Evolutionary conservation across 1,140 invertebrate species (phyloP).

Genomic region (Lamellibrachia luymesi): DNA sequence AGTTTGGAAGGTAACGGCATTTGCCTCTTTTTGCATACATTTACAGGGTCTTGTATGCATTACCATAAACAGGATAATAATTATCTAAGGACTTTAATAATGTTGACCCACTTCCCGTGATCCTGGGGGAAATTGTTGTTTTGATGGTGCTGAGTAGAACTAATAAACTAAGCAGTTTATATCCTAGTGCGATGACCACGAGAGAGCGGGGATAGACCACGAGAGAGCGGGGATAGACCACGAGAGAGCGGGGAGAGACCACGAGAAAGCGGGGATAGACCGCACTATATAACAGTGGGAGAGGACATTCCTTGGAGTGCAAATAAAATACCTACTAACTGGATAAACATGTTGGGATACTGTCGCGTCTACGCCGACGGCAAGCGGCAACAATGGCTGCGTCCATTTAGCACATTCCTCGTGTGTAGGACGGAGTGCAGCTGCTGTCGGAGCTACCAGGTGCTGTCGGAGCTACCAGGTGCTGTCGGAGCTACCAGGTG

Average conservation of each 20-base stretch:
- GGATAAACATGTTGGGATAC: background rate
- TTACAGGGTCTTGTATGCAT: too few species aligned
- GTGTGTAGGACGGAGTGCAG: background rate
- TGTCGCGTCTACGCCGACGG: background rate
- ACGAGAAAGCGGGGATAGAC: background rate
- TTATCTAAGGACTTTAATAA: too few species aligned
- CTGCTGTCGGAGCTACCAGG: background rate
- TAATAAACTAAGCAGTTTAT: background rate
- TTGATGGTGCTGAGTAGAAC: too few species aligned
- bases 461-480: background rate
- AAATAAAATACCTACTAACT: background rate
- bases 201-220: background rate
- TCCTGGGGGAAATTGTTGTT: too few species aligned
- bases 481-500: background rate
- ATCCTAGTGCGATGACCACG: background rate
- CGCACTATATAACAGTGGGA: background rate
- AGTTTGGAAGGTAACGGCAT: too few species aligned
- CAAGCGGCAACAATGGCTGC: background rate
- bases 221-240: background rate
- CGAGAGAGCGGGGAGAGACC: too few species aligned
- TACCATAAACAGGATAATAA: too few species aligned
- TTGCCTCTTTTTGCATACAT: too few species aligned
- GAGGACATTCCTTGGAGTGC: background rate
- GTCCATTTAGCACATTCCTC: background rate
- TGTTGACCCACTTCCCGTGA: too few species aligned